Conservation (phyloP, 1,140 invertebrate genomes). For the Apocrypta bakeri region DNA sequence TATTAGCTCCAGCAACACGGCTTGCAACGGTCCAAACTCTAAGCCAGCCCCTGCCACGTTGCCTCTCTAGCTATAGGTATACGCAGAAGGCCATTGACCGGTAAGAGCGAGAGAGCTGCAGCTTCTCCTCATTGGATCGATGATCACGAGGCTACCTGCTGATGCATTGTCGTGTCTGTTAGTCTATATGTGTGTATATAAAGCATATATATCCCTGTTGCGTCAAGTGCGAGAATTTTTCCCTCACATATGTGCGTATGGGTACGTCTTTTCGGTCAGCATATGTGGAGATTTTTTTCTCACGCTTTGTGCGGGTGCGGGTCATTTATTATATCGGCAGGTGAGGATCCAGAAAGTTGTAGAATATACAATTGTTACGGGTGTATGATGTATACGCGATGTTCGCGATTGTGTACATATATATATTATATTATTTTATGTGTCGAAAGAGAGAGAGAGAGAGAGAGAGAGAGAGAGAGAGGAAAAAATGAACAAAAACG, state of each 20-base stretch:
- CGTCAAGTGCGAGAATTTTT: not conserved
- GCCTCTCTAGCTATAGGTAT: no score
- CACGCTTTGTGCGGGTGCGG: not conserved
- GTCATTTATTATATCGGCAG: not conserved
- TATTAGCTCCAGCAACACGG: not conserved
- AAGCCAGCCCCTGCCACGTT: not conserved
- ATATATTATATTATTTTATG: no score
- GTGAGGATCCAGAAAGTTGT: not conserved
- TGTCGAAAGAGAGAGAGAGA: no score
- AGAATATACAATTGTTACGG: not conserved
- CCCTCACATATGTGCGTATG: not conserved
- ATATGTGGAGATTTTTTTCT: not conserved
- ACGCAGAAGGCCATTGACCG: not conserved
- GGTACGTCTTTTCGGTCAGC: not conserved
- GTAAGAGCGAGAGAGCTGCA: no score
- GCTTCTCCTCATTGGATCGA: not conserved
- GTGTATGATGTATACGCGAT: not conserved
- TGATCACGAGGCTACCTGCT: conserved; percentile 51
- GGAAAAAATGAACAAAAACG: not conserved
- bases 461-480: not conserved
- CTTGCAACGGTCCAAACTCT: not conserved
- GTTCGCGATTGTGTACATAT: not conserved
- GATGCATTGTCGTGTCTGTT: conserved; percentile 49
- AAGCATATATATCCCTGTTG: not conserved
- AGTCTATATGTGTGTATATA: not conserved